These are phyloP conservation scores for Vicugna pacos DNA, from an alignment of 2,113 vertebrate genomes.

Conservation along the genomic window DNA sequence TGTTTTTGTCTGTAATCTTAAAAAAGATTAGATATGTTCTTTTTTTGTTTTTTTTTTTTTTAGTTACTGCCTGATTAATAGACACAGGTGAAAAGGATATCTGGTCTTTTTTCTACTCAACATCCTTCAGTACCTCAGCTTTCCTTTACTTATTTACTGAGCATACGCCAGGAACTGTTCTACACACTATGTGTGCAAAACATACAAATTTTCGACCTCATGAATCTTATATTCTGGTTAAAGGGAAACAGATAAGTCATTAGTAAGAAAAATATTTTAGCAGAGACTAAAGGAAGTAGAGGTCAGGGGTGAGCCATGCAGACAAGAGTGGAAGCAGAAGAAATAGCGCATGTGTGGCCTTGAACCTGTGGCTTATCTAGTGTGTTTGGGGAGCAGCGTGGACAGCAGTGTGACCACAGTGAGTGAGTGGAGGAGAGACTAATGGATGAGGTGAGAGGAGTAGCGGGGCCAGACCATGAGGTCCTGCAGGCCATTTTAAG, in stretches of 20 bases:
- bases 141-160: conserved; percentile 15
- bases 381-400: not conserved
- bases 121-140: not conserved
- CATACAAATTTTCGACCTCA: not conserved
- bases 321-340: not conserved
- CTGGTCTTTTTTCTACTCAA: not conserved
- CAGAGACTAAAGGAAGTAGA: not conserved
- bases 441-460: not conserved
- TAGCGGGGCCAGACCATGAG: not conserved
- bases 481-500: not conserved
- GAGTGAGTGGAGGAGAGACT: not conserved
- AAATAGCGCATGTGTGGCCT: not conserved
- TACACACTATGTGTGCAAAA: not conserved
- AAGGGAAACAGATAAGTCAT: not conserved
- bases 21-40: conserved; percentile 22
- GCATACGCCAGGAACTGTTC: conserved; percentile 4
- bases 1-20: not conserved
- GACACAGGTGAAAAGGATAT: not conserved
- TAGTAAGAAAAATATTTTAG: conserved; percentile 16
- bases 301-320: not conserved
- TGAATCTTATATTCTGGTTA: not conserved
- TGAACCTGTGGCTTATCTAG: not conserved
- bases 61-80: not conserved
- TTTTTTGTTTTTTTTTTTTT: not conserved
- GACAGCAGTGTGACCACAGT: not conserved